Conservation (phyloP, 2,113 vertebrate genomes). For the Phrynosoma blainvillii region DNA sequence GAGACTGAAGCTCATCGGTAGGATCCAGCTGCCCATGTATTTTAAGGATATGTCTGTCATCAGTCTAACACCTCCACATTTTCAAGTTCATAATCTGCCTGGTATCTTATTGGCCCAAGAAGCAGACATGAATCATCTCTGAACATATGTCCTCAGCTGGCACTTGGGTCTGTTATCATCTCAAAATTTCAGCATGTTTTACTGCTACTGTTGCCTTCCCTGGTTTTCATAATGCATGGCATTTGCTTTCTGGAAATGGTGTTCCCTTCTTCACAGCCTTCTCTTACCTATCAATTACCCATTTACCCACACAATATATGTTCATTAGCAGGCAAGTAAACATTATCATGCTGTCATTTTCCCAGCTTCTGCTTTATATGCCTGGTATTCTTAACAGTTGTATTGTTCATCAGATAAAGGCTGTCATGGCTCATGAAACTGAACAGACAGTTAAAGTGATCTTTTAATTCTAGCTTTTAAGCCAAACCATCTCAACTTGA, state of each 20-base stretch:
- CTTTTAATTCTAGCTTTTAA: slow-evolving; percentile 48
- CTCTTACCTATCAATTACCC: slow-evolving; percentile 17
- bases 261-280: slow-evolving; percentile 20
- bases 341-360: slow-evolving; percentile 28
- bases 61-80: slow-evolving; percentile 16
- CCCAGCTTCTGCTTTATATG: slow-evolving; percentile 27
- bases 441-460: slow-evolving; percentile 50
- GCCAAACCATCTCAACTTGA: slow-evolving; percentile 26
- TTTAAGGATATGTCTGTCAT: slow-evolving; percentile 29
- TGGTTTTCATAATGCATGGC: not conserved
- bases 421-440: slow-evolving; percentile 36
- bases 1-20: not conserved
- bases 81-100: slow-evolving; percentile 34
- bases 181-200: rapidly evolving
- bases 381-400: slow-evolving; percentile 51
- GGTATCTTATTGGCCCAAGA: slow-evolving; percentile 37
- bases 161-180: slow-evolving; percentile 4
- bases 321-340: slow-evolving; percentile 45
- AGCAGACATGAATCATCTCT: slow-evolving; percentile 45
- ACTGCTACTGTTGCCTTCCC: not conserved
- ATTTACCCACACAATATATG: not conserved
- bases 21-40: not conserved
- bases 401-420: slow-evolving; percentile 48
- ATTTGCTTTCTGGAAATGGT: not conserved
- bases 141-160: slow-evolving; percentile 12